Evolutionary conservation across 2,113 vertebrate species (phyloP).

Genomic region (Ciconia maguari): DNA sequence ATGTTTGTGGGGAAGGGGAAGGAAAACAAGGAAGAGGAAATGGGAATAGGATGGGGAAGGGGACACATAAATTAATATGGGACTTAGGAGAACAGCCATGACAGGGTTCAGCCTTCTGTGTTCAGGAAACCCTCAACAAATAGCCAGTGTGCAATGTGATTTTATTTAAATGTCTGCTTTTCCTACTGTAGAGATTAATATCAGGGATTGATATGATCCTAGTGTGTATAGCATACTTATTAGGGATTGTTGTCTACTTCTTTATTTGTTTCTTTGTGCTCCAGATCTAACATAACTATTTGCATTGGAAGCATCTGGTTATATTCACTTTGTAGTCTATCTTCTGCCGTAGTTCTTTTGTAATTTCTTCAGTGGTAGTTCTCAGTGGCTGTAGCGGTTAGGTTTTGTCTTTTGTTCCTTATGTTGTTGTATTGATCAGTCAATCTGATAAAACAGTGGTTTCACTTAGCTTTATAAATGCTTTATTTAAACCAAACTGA

Average conservation of each 20-base stretch:
- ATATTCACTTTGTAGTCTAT: not conserved
- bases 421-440: not conserved
- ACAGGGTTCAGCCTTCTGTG: not conserved
- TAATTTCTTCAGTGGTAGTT: not conserved
- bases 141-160: not conserved
- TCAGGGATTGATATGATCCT: not conserved
- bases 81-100: not conserved
- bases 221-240: not conserved
- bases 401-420: not conserved
- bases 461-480: not conserved
- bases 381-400: not conserved
- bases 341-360: not conserved
- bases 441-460: not conserved
- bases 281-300: not conserved
- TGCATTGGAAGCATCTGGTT: not conserved
- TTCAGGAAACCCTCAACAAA: not conserved
- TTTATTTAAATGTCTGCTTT: not conserved
- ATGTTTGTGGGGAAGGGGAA: not conserved
- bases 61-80: not conserved
- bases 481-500: not conserved
- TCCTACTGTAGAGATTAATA: not conserved
- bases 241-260: not conserved
- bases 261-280: not conserved
- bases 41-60: accelerated
- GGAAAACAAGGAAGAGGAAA: not conserved